Percentiles rank a stretch among this genome's conserved stretches.
Evolutionary conservation across 2,888 invertebrate genomes (phyloP).

Genomic region (Rhabditoides inermis): DNA sequence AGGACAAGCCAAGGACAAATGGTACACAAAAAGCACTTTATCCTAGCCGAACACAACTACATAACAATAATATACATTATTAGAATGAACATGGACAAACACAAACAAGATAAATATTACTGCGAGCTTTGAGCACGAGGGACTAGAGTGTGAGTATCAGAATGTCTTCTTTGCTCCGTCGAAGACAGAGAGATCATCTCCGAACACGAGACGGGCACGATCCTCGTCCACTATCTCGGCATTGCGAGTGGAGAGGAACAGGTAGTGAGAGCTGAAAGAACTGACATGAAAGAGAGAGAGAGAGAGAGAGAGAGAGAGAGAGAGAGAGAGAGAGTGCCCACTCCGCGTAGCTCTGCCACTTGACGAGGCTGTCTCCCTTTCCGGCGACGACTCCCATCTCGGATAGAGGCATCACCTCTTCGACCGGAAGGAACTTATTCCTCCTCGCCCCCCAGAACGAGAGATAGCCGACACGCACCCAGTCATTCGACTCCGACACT

Average conservation of each 20-base stretch:
- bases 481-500: conserved; percentile 25
- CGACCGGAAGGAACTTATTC: conserved; percentile 17
- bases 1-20: too few species aligned
- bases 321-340: not conserved
- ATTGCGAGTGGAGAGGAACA: conserved; percentile 19
- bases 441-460: conserved; percentile 27
- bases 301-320: not conserved
- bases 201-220: conserved; percentile 22
- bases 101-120: conserved; percentile 5
- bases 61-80: conserved; percentile 1
- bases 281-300: not conserved
- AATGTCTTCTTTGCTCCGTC: conserved; percentile 2
- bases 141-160: too few species aligned
- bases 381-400: conserved; percentile 12
- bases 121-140: not conserved
- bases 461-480: conserved; percentile 30
- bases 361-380: conserved; percentile 14
- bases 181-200: conserved; percentile 18
- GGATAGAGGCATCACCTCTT: conserved; percentile 17
- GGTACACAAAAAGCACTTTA: not conserved
- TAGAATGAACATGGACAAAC: too few species aligned
- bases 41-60: not conserved
- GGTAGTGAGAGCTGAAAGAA: conserved; percentile 11
- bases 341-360: conserved; percentile 5
- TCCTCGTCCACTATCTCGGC: conserved; percentile 24